Evolutionary conservation across 1,140 invertebrate genomes (phyloP), one percentile per base, ranked within the genome.

Genomic region (Marisa cornuarietis): DNA sequence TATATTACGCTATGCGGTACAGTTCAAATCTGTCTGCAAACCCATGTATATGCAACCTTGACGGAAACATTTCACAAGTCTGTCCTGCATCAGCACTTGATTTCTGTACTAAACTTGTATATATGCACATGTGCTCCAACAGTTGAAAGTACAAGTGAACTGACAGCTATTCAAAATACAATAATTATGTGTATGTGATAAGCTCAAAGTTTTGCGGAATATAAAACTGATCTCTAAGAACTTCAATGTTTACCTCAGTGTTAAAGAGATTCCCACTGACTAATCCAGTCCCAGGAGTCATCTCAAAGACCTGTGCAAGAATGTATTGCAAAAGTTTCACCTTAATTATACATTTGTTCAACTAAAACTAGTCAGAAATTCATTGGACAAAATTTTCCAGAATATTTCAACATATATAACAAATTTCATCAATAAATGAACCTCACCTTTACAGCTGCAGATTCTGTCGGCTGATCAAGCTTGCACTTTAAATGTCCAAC

Each of bases 191-290:
- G 26, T 71, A 71, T 73, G 5, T n/a, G 6, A 42, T 42, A 42
- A 42, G 31, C 2, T 58, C 3, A 52, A 22, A 20, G 0, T 49
- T n/a, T 22, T 22, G 13, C 16, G 20, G 8, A 5, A 16, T 52
- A 20, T n/a, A 26, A 74, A 52, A 24, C 24, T 22, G 24, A 74
- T 54, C 49, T 18, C 4, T 9, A 49, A 74, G 7, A 18, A 16
- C 22, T 52, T 52, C 24, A 52, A 52, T 22, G 4, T 77, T 80
- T 80, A 85, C 85, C 78, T 76, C 81, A 10, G 82, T 58, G 79
- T 58, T 83, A 66, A 87, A 87, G 14, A 86, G 78, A 26, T 83
- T 82, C 75, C 79, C 82, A 22, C 87, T 83, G 24, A 66, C 58
- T 61, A 87, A 54, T 66, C 81, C 82, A 61, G 66, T 76, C 20